These are phyloP conservation scores for Catharus fuscescens DNA, from an alignment of 2,113 vertebrate genomes.

Conservation along the genomic window DNA sequence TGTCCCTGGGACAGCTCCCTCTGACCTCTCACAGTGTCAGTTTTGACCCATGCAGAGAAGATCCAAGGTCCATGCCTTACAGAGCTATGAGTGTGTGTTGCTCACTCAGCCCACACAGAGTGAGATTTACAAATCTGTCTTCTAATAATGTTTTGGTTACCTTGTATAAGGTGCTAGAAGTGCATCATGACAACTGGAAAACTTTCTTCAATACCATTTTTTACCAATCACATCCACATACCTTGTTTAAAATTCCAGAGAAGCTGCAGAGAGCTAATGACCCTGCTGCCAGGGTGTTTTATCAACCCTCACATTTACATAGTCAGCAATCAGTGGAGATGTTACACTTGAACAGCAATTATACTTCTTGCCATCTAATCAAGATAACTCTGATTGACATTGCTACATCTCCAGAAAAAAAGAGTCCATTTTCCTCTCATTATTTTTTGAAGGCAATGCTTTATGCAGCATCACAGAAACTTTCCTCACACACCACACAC, in stretches of 20 bases:
- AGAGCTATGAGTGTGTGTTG: background rate
- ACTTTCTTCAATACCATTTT: background rate
- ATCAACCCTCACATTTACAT: background rate
- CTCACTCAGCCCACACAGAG: background rate
- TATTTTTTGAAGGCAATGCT: background rate
- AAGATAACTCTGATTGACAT: slow-evolving; percentile 12
- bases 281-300: background rate
- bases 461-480: background rate
- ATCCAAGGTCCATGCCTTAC: background rate
- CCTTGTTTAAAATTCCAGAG: background rate
- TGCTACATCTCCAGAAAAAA: background rate
- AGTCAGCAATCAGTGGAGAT: slow-evolving; percentile 28
- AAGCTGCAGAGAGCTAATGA: rapidly evolving
- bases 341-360: slow-evolving; percentile 17
- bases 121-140: background rate
- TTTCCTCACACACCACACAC: background rate
- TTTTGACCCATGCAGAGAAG: background rate
- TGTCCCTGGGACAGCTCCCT: background rate
- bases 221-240: background rate
- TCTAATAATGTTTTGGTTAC: background rate
- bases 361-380: slow-evolving; percentile 27
- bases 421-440: background rate
- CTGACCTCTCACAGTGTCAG: background rate
- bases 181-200: background rate
- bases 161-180: background rate